Conservation (phyloP, 2,113 vertebrate species). For the Dinomys branickii region DNA sequence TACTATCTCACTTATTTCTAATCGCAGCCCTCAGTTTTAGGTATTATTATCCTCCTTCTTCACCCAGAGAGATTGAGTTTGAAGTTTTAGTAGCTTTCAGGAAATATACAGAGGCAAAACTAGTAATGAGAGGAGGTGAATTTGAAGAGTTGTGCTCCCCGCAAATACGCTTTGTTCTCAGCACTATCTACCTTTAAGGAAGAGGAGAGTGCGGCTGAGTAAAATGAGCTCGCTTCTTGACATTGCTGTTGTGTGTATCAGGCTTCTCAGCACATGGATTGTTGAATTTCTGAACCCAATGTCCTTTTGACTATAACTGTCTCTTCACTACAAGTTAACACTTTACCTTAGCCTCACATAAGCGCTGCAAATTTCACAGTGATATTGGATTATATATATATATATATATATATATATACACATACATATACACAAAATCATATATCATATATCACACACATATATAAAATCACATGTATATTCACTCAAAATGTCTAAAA, state of each 20-base stretch:
- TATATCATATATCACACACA: too few species aligned
- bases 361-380: too few species aligned
- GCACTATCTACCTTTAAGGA: background rate
- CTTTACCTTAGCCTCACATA: background rate
- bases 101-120: background rate
- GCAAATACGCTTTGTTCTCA: background rate
- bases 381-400: too few species aligned
- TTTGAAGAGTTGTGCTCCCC: background rate
- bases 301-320: background rate
- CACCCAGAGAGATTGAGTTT: background rate
- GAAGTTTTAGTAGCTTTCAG: background rate
- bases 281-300: background rate
- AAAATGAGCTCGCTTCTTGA: fast-evolving
- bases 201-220: background rate
- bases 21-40: background rate
- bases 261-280: background rate
- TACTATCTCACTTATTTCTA: background rate
- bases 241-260: fast-evolving
- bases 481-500: too few species aligned
- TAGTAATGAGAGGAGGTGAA: background rate
- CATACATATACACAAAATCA: too few species aligned
- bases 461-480: too few species aligned
- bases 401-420: too few species aligned
- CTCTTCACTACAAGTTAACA: background rate
- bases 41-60: background rate